These are phyloP conservation scores for Cistogaster globosa DNA, from an alignment of 2,888 invertebrate species.

Conservation along the genomic window DNA sequence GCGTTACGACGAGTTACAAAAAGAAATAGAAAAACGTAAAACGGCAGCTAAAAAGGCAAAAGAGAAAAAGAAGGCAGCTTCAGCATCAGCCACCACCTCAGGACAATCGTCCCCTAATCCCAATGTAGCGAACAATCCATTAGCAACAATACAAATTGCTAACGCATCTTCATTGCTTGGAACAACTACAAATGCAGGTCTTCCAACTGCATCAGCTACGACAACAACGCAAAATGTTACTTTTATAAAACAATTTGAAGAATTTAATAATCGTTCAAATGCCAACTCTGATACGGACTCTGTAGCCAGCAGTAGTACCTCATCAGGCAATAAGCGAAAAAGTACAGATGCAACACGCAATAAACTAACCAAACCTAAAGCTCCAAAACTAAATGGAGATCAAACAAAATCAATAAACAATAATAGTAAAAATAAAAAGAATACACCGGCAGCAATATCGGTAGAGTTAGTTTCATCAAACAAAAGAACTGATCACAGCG, in stretches of 20 bases:
- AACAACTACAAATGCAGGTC: background rate
- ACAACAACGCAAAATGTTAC: slow-evolving; percentile 29
- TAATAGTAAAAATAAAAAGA: slow-evolving; percentile 69
- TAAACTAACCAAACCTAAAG: slow-evolving; percentile 57
- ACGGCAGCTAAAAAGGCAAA: slow-evolving; percentile 75
- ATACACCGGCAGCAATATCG: slow-evolving; percentile 71
- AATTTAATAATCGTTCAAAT: slow-evolving; percentile 74
- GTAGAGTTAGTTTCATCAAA: slow-evolving; percentile 77
- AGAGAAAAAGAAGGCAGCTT: slow-evolving; percentile 73
- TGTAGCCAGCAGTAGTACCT: slow-evolving; percentile 77
- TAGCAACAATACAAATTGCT: slow-evolving; percentile 41
- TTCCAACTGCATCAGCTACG: slow-evolving; percentile 16
- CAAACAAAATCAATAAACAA: slow-evolving; percentile 38
- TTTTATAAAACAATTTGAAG: slow-evolving; percentile 73
- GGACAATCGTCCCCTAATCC: slow-evolving; percentile 59
- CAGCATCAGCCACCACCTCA: slow-evolving; percentile 41
- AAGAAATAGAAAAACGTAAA: slow-evolving; percentile 81
- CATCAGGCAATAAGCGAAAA: slow-evolving; percentile 75
- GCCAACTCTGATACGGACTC: slow-evolving; percentile 80
- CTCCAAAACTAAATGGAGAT: slow-evolving; percentile 71
- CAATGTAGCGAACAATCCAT: slow-evolving; percentile 10
- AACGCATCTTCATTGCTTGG: slow-evolving; percentile 18
- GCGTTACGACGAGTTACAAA: slow-evolving; percentile 82
- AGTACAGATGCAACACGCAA: slow-evolving; percentile 40
- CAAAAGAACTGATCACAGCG: slow-evolving; percentile 81